phyloP scores from a whole-genome alignment of 2,797 vertebrate genomes.

The Babyrousa celebensis region DNA sequence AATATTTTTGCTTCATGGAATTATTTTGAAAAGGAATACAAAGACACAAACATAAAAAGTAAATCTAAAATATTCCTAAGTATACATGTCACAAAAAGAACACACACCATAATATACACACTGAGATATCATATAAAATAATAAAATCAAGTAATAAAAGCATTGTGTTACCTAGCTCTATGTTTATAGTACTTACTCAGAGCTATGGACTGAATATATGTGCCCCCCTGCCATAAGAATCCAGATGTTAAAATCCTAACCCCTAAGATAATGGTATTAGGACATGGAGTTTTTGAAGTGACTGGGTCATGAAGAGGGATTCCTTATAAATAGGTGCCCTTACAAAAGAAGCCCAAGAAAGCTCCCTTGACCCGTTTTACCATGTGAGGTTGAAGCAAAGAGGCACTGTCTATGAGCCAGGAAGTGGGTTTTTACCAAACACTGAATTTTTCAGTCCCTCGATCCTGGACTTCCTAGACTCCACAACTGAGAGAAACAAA shows the following conservation, averaged over 20 bases:
- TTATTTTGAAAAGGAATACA: constrained; percentile 50
- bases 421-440: neutral
- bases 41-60: constrained; percentile 39
- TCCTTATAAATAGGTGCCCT: neutral
- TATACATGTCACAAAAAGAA: constrained; percentile 56
- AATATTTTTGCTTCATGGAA: constrained; percentile 4
- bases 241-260: neutral
- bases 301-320: neutral
- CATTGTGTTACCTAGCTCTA: neutral
- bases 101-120: neutral
- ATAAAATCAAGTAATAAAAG: constrained; percentile 53
- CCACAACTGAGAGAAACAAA: neutral
- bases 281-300: neutral
- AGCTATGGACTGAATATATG: neutral
- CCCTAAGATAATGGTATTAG: neutral
- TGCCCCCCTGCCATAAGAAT: neutral
- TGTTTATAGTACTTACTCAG: constrained; percentile 18
- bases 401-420: neutral
- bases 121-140: constrained; percentile 16
- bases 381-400: neutral
- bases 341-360: neutral
- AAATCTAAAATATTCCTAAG: constrained; percentile 1
- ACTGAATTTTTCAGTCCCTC: neutral
- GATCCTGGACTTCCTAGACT: constrained; percentile 7
- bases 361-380: neutral